A percentile compares a stretch with the other conserved stretches of the same genome.
These are phyloP conservation scores for Nasonia vitripennis DNA, from an alignment of 1,140 invertebrate species.

Conservation along the genomic window DNA sequence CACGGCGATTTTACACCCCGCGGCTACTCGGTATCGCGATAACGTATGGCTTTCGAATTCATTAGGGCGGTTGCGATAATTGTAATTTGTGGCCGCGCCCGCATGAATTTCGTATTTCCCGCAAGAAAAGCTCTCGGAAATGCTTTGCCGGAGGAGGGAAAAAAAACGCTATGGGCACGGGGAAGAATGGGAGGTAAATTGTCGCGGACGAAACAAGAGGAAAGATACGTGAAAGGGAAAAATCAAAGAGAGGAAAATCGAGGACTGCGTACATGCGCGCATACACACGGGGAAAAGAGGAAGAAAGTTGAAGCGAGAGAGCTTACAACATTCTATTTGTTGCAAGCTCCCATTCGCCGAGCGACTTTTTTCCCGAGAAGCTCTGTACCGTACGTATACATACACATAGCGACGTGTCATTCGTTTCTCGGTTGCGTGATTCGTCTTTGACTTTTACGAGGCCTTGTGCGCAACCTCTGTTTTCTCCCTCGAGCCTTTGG, in stretches of 20 bases:
- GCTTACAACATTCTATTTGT: constrained; percentile 4
- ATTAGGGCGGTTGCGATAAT: too few species aligned
- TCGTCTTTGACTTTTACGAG: not conserved
- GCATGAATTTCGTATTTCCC: too few species aligned
- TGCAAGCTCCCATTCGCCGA: not conserved
- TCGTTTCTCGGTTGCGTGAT: not conserved
- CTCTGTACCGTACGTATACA: not conserved
- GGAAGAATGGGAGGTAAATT: too few species aligned
- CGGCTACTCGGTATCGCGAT: not conserved
- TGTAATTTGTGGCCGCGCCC: too few species aligned
- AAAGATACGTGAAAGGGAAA: not conserved
- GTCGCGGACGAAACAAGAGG: too few species aligned
- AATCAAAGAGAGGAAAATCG: not conserved
- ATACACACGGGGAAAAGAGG: too few species aligned
- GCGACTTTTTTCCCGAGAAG: not conserved
- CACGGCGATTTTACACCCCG: not conserved
- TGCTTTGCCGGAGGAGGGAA: too few species aligned
- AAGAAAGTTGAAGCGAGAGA: not conserved
- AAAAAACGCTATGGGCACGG: too few species aligned
- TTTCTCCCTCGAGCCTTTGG: not conserved
- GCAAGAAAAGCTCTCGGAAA: too few species aligned
- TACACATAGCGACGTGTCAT: not conserved
- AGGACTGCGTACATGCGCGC: too few species aligned
- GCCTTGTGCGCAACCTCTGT: not conserved
- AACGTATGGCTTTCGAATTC: not conserved